Base-by-base conservation (phyloP, 2,797 vertebrate genomes). In the Tapera naevia region DNA sequence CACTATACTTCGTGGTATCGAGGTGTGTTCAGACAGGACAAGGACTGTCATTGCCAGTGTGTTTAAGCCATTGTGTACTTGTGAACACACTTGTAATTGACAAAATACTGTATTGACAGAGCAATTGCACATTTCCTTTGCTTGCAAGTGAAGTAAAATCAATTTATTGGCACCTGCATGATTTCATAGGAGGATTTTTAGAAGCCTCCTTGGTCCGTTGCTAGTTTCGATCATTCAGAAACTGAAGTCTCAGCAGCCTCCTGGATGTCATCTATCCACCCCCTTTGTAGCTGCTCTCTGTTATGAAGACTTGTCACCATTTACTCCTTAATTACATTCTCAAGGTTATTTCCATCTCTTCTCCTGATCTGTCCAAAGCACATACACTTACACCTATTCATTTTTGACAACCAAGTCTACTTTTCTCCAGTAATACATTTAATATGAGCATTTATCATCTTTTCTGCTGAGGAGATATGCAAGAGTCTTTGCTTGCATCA, bases 341-440 rank as follows among this genome's bases (percentile, higher is more conserved):
- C 87, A 93, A 88, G 87, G 94, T 92, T 95, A 93, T 91, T 96
- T 95, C 89, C 75, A 75, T 91, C 81, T 89, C 75, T 88, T 9
- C 23, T 89, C 35, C 81, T 75, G 54, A 88, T 95, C 80, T 60
- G 81, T 91, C 92, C 74, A 80, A 86, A 82, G 60, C 67, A 91
- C 70, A 53, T 81, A 79, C 66, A 94, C 93, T 95, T 91, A 76
- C 33, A 95, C 53, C 91, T 93, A 88, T 91, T 94, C 37, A 86
- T 93, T 96, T 91, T 64, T 95, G 90, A 93, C 83, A 96, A 71
- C 74, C 60, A 73, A 81, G 64, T 94, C 93, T 84, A 51, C 88
- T 86, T 90, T 91, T 70, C 74, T 91, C 80, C 88, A 80, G 58
- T 93, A 94, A 82, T 94, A 50, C 61, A 79, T 94, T 91, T 90